Percentiles rank a stretch among this genome's conserved stretches.
Conservation (phyloP, 2,113 vertebrate species). For the Syrmaticus mikado region DNA sequence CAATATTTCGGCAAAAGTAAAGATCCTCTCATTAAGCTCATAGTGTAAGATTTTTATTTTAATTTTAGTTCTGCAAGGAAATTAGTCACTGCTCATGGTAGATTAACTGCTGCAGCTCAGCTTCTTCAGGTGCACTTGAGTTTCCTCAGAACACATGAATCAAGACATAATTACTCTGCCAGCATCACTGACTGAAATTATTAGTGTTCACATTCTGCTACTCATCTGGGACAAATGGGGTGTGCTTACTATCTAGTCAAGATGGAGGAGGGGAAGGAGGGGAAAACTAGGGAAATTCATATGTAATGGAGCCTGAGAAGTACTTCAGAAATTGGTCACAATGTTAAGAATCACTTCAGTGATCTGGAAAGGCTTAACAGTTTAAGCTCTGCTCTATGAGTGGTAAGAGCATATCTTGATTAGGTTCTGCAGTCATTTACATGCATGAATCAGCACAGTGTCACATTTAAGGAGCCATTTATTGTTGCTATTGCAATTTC, state of each 20-base stretch:
- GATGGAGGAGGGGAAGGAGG: background rate
- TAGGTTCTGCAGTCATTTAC: background rate
- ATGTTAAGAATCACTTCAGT: background rate
- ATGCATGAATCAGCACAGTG: background rate
- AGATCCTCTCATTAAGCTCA: background rate
- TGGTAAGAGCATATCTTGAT: background rate
- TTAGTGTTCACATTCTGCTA: background rate
- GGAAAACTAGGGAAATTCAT: background rate
- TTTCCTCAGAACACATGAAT: constrained; percentile 45
- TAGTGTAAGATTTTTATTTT: constrained; percentile 21
- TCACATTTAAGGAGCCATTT: background rate
- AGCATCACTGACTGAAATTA: constrained; percentile 6
- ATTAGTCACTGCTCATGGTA: constrained; percentile 23
- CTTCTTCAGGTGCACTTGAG: background rate
- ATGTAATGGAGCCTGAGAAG: background rate
- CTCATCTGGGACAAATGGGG: constrained; percentile 20
- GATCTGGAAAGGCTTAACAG: background rate
- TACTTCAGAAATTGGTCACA: background rate
- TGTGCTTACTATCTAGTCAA: background rate
- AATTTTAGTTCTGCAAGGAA: constrained; percentile 43
- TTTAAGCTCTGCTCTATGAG: background rate
- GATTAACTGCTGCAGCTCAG: constrained; percentile 51
- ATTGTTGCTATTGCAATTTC: background rate
- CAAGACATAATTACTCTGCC: constrained; percentile 50
- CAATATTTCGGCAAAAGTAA: background rate